Evolutionary conservation across 1,140 invertebrate species (phyloP), one percentile per base, ranked within the genome.

Genomic region (Lucilia sericata): DNA sequence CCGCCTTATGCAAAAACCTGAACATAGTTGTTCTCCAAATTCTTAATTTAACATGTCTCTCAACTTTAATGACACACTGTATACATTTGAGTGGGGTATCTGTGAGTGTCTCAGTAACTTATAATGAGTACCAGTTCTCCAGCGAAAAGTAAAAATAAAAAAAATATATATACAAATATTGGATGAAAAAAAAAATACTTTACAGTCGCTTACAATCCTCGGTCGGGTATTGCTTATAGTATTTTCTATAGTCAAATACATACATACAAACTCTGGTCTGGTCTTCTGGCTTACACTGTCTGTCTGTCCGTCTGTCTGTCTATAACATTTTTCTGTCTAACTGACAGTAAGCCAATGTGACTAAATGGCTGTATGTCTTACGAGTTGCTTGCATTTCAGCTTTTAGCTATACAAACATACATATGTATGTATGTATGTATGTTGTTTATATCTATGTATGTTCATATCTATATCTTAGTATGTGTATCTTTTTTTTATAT

Each of bases 351-450:
- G 65, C 10, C 65, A 70, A 70, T 70, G 19, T 70, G 19, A 70
- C 65, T 70, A 70, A 70, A 70, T 70, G 65, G 19, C 19, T 19
- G n/a, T 21, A 19, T 70, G 65, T 8, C 21, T 25, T 75, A 17
- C 34, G 14, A 12, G 74, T 75, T 36, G 74, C 34, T 34, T 42
- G 75, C 25, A 70, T 19, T 70, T 70, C 9, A 70, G 65, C 19
- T 60, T 60, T 12, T 12, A 60, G 13, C 7, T 51, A 19, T 21
- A 25, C 21, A 36, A 10, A n/a, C 2, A 17, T 25, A 25, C n/a
- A n/a, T n/a, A n/a, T n/a, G n/a, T 55, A 12, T 82, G 80, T 55
- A 47, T 82, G 49, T 82, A 36, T 82, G 19, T 60, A 10, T 82
- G 47, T 82, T 12, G 3, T 19, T 49, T 19, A 9, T 34, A 21